Evolutionary conservation across 2,113 vertebrate genomes (phyloP).

Genomic region (Gallinago media): DNA sequence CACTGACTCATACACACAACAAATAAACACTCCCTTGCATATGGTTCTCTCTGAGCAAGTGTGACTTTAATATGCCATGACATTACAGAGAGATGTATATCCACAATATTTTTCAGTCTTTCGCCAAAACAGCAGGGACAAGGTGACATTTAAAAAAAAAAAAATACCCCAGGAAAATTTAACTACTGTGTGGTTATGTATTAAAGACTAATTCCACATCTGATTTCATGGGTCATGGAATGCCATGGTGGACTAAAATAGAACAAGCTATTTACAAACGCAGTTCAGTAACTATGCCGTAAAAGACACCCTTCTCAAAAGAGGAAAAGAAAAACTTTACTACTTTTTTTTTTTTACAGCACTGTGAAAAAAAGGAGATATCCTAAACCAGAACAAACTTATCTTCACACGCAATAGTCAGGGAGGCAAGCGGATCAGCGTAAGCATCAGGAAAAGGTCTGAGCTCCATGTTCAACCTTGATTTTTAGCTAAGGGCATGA

Average conservation of each 20-base stretch:
- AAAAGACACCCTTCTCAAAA: neutral
- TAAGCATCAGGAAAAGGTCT: neutral
- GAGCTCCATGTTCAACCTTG: neutral
- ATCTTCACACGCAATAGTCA: neutral
- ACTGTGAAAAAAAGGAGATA: neutral
- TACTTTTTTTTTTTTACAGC: neutral
- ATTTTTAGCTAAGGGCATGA: neutral
- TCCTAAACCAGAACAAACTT: neutral
- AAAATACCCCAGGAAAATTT: neutral
- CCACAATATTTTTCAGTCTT: neutral
- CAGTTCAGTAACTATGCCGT: neutral
- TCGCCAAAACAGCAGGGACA: neutral
- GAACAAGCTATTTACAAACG: neutral
- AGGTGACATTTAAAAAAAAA: neutral
- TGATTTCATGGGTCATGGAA: neutral
- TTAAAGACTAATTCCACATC: constrained; percentile 14
- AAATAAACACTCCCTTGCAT: neutral
- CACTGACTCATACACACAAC: neutral
- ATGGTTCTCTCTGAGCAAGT: neutral
- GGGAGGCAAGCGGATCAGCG: neutral
- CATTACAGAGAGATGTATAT: rapidly evolving
- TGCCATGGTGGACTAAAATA: neutral
- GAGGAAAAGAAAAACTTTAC: neutral
- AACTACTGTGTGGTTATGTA: neutral
- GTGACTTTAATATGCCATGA: neutral